A percentile compares a stretch with the other conserved stretches of the same genome.
Evolutionary conservation across 1,140 invertebrate species (phyloP).

Genomic region (Lamellibrachia luymesi): DNA sequence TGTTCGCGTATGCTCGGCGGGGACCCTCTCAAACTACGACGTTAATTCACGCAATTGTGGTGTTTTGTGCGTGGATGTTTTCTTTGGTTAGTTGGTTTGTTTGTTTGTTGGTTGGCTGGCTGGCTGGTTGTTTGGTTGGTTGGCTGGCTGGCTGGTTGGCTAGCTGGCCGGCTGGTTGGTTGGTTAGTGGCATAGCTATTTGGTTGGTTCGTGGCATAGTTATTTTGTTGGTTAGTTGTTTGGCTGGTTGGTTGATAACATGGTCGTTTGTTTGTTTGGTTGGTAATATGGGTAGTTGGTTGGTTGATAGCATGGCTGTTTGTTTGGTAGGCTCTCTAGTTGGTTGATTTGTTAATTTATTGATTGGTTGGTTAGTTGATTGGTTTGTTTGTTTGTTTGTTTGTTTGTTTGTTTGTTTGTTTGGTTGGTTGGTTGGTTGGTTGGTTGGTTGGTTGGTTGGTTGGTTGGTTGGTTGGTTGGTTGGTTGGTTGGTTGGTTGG

Average conservation of each 20-base stretch:
- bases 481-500: too few species aligned
- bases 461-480: neutral
- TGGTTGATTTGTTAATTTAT: neutral
- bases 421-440: neutral
- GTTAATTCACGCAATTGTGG: neutral
- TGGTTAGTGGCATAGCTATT: neutral
- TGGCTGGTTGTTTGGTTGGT: neutral
- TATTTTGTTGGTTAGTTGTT: neutral
- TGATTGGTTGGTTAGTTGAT: neutral
- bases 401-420: neutral
- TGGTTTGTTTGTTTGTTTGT: neutral
- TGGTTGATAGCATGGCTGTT: neutral
- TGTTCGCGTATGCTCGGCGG: neutral
- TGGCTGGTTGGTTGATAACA: too few species aligned
- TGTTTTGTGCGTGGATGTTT: neutral
- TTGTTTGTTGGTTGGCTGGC: neutral
- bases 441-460: neutral
- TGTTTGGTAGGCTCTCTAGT: neutral
- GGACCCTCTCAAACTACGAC: neutral
- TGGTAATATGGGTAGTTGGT: neutral
- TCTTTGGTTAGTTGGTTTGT: neutral
- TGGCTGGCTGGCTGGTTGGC: neutral
- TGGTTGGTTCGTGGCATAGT: neutral
- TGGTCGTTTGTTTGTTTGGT: neutral
- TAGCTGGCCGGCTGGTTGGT: neutral